Evolutionary conservation across 2,113 vertebrate species (phyloP).

Genomic region (Lepisosteus oculatus): DNA sequence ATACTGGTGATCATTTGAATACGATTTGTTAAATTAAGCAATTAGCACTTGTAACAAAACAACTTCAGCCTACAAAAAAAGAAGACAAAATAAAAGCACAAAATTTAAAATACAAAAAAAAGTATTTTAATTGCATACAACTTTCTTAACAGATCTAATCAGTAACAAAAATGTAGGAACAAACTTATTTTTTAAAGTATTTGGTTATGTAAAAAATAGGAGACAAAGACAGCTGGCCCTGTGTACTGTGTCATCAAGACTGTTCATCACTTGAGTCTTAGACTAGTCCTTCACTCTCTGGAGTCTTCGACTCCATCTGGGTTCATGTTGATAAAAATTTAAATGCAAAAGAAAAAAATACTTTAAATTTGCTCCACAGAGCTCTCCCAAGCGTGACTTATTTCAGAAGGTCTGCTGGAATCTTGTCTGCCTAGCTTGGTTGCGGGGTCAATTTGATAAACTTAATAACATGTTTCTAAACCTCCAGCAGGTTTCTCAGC

Average conservation of each 20-base stretch:
- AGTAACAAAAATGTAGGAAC: too few species aligned
- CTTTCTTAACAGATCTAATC: too few species aligned
- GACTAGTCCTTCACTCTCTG: slow-evolving; percentile 28
- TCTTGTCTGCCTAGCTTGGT: neutral
- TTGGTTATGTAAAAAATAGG: too few species aligned
- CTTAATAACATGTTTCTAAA: neutral
- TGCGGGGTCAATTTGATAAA: neutral
- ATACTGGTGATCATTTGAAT: too few species aligned
- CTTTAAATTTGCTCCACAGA: neutral
- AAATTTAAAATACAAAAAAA: too few species aligned
- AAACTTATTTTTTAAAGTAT: too few species aligned
- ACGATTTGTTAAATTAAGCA: too few species aligned
- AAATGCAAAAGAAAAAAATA: slow-evolving; percentile 13
- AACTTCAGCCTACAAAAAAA: too few species aligned
- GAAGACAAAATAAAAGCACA: too few species aligned
- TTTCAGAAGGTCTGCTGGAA: neutral
- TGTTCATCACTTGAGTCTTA: slow-evolving; percentile 22
- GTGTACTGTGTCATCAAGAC: slow-evolving; percentile 41
- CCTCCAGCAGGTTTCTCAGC: neutral
- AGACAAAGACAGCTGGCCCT: slow-evolving; percentile 15
- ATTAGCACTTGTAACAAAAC: too few species aligned
- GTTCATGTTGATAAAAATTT: slow-evolving; percentile 17
- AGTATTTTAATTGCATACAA: too few species aligned
- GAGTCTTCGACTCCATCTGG: slow-evolving; percentile 27
- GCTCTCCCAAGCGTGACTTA: slow-evolving; percentile 3